These are phyloP conservation scores for Folsomia candida DNA, from an alignment of 2,888 invertebrate species.

Conservation along the genomic window DNA sequence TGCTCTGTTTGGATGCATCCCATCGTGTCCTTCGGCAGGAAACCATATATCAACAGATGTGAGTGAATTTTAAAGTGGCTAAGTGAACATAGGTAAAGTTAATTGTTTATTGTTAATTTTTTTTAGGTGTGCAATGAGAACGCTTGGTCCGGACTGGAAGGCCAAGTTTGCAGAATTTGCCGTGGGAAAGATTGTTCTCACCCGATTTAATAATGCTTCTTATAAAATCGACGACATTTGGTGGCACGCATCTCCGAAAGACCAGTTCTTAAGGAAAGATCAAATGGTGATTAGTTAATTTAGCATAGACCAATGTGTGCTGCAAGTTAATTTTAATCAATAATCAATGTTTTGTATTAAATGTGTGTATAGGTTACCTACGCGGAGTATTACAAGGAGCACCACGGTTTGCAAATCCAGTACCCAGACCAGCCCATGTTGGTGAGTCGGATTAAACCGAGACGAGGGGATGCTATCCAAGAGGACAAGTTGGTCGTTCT, in stretches of 20 bases:
- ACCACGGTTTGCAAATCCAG: constrained; percentile 70
- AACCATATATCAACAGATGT: constrained; percentile 59
- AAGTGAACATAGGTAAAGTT: too few species aligned
- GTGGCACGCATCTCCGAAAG: constrained; percentile 69
- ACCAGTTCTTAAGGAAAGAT: constrained; percentile 61
- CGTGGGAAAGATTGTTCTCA: constrained; percentile 66
- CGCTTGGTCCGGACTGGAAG: constrained; percentile 4
- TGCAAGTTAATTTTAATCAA: not conserved
- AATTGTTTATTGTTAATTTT: not conserved
- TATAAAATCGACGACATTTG: constrained; percentile 83
- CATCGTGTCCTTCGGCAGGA: constrained; percentile 80
- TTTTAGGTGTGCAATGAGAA: constrained; percentile 60
- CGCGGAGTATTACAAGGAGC: constrained; percentile 75
- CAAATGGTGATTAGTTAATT: constrained; percentile 17
- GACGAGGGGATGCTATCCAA: constrained; percentile 14
- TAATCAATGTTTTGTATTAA: constrained; percentile 2
- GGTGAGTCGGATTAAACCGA: constrained; percentile 61
- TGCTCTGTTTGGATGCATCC: constrained; percentile 81
- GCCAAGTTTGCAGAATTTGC: constrained; percentile 54
- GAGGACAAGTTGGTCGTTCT: constrained; percentile 57
- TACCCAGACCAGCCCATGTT: constrained; percentile 76
- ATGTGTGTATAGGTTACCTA: constrained; percentile 59
- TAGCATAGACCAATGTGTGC: not conserved
- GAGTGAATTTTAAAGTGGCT: too few species aligned
- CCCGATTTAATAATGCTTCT: constrained; percentile 84